These are phyloP conservation scores for Pseudorectes ferrugineus DNA, from an alignment of 2,113 vertebrate genomes.

Conservation along the genomic window DNA sequence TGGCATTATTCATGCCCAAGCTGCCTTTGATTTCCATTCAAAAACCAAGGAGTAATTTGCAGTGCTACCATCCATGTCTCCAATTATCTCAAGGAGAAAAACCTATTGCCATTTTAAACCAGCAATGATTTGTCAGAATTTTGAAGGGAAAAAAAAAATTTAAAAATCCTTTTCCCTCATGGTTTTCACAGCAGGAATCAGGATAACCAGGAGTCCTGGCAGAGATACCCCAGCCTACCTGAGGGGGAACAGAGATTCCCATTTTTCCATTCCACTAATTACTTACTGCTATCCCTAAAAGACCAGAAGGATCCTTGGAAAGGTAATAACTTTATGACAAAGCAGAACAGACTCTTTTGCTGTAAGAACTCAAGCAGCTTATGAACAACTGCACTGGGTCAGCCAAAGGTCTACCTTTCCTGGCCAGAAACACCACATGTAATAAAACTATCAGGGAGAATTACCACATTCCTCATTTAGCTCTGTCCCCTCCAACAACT, in stretches of 20 bases:
- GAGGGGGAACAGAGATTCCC: background rate
- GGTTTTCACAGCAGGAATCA: background rate
- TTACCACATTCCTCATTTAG: slow-evolving; percentile 21
- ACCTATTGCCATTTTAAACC: background rate
- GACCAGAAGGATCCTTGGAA: background rate
- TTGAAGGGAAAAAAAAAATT: background rate
- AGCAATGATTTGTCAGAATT: background rate
- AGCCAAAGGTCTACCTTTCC: slow-evolving; percentile 59
- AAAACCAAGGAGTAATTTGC: background rate
- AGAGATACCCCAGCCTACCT: background rate
- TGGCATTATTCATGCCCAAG: background rate
- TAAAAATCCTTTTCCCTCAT: background rate
- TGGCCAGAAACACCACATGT: background rate
- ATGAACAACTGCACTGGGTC: background rate
- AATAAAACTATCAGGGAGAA: slow-evolving; percentile 47
- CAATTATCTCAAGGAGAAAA: background rate
- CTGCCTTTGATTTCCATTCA: background rate
- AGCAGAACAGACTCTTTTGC: background rate
- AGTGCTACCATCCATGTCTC: background rate
- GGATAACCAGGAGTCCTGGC: background rate
- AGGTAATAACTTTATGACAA: background rate
- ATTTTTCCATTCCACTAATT: background rate
- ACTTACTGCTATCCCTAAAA: background rate
- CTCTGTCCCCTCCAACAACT: slow-evolving; percentile 3
- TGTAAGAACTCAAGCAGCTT: slow-evolving; percentile 5